Evolutionary conservation across 2,888 invertebrate species (phyloP).

Genomic region (Sinopyrophorus schimmeli): DNA sequence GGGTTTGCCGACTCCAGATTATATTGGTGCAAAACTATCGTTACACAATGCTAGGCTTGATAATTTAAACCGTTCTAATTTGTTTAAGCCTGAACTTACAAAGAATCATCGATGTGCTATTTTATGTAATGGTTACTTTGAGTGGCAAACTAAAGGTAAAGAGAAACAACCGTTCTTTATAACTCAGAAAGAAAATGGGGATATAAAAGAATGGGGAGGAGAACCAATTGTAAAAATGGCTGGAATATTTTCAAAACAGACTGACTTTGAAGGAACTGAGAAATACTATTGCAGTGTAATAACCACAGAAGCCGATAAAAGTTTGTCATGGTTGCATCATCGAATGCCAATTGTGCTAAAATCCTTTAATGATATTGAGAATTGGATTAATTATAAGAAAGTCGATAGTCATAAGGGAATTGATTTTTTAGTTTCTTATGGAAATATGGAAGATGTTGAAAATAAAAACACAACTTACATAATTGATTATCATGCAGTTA

Average conservation of each 20-base stretch:
- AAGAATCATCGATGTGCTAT: constrained; percentile 9
- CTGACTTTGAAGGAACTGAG: constrained; percentile 1
- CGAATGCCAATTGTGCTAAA: constrained; percentile 17
- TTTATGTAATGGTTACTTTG: constrained; percentile 18
- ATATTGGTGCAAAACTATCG: constrained; percentile 1
- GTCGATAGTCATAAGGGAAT: background rate
- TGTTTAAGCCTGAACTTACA: constrained; percentile 3
- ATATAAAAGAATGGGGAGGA: constrained; percentile 1
- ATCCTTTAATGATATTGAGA: constrained; percentile 8
- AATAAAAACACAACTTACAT: background rate
- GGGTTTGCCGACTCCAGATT: constrained; percentile 11
- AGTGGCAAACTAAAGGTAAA: constrained; percentile 8
- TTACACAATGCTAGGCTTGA: constrained; percentile 15
- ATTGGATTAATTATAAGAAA: constrained; percentile 3
- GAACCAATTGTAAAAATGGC: constrained; percentile 14
- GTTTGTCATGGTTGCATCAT: constrained; percentile 11
- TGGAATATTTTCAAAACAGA: constrained; percentile 4
- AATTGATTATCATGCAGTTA: constrained; percentile 13
- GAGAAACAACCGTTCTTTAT: constrained; percentile 18
- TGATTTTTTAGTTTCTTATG: constrained; percentile 5
- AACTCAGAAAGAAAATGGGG: constrained; percentile 4
- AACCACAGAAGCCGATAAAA: constrained; percentile 15
- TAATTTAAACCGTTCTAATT: background rate
- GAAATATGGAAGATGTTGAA: background rate
- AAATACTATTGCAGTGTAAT: constrained; percentile 15